Conservation (phyloP, 2,888 invertebrate species). For the Willowsia nigromaculata region DNA sequence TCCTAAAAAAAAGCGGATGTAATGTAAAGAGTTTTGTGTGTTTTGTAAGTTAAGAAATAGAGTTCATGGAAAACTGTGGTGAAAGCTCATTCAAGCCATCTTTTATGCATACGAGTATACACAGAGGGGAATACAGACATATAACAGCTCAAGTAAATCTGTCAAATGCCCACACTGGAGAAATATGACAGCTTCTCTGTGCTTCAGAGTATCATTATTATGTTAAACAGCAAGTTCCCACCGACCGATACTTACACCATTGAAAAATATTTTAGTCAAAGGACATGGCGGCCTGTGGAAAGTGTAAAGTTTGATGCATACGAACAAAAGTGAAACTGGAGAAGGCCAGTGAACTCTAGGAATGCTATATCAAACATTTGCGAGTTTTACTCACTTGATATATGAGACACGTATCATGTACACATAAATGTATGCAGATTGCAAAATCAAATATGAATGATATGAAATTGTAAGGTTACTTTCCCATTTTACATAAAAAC, state of each 20-base stretch:
- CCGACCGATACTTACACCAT: too few species aligned
- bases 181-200: background rate
- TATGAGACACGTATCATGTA: background rate
- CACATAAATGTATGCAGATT: slow-evolving; percentile 64
- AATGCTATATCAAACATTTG: background rate
- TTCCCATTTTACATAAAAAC: background rate
- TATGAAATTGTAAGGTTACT: background rate
- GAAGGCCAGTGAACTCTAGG: slow-evolving; percentile 41
- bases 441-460: slow-evolving; percentile 72
- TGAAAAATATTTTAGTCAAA: too few species aligned
- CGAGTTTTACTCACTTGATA: slow-evolving; percentile 1
- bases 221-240: too few species aligned
- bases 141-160: slow-evolving; percentile 6
- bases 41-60: slow-evolving; percentile 10
- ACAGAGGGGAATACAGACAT: background rate
- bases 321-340: slow-evolving; percentile 27
- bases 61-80: slow-evolving; percentile 13
- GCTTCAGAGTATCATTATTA: too few species aligned
- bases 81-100: slow-evolving; percentile 33
- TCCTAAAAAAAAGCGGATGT: slow-evolving; percentile 59
- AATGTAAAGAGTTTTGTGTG: slow-evolving; percentile 54
- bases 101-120: slow-evolving; percentile 45
- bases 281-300: background rate
- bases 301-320: background rate
- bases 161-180: background rate